phyloP scores from a whole-genome alignment of 1,140 invertebrate species.

The Thaumatotibia leucotreta region DNA sequence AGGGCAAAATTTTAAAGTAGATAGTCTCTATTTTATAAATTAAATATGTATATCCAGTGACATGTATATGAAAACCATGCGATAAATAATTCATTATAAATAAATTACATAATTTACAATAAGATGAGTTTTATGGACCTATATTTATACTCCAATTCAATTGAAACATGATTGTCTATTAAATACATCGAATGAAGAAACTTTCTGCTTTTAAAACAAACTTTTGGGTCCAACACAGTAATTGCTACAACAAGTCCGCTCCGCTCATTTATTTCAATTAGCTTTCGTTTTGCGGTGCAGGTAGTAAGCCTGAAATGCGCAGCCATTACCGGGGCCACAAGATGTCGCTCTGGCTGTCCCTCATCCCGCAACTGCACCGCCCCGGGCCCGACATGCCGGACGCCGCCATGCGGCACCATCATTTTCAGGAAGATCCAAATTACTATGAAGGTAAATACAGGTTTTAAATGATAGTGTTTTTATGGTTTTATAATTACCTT shows the following conservation, averaged over 20 bases:
- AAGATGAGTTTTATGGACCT: too few relatives aligned
- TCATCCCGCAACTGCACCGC: constrained; percentile 91
- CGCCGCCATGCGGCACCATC: constrained; percentile 86
- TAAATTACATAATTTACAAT: too few relatives aligned
- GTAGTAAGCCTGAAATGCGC: constrained; percentile 84
- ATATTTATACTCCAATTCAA: too few relatives aligned
- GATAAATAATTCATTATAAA: not conserved
- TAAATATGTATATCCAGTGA: not conserved
- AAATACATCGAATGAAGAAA: not conserved
- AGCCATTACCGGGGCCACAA: constrained; percentile 93
- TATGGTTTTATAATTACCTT: too few relatives aligned
- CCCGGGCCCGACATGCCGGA: constrained; percentile 80
- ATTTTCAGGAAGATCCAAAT: constrained; percentile 81
- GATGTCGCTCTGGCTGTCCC: constrained; percentile 93
- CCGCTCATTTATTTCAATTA: constrained; percentile 25
- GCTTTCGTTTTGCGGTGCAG: constrained; percentile 59
- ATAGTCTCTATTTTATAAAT: not conserved
- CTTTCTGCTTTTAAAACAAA: constrained; percentile 23
- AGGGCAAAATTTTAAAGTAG: too few relatives aligned
- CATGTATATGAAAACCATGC: not conserved
- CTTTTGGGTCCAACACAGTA: constrained; percentile 24
- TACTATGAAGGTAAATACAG: constrained; percentile 56
- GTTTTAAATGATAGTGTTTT: not conserved
- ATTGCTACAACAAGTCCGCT: not conserved
- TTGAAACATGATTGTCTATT: too few relatives aligned